phyloP scores from a whole-genome alignment of 2,888 invertebrate genomes.

The Eilema griseolum region DNA sequence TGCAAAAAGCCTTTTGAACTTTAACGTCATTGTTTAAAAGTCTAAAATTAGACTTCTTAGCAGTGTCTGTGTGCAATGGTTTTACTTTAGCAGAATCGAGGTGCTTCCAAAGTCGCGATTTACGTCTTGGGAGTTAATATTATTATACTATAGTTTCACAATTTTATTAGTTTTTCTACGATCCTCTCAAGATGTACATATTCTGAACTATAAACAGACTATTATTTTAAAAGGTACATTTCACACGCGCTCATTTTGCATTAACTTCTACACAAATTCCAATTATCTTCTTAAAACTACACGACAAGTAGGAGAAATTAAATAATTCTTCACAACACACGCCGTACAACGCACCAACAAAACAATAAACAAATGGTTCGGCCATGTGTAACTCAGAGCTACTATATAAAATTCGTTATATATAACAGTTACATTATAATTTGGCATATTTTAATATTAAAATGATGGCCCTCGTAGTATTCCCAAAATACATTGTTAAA shows the following conservation, averaged over 20 bases:
- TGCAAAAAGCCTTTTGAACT: no score
- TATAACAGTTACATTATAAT: constrained; percentile 65
- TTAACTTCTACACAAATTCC: constrained; percentile 55
- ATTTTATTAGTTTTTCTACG: constrained; percentile 33
- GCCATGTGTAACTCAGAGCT: constrained; percentile 57
- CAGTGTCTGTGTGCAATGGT: no score
- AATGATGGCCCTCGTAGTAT: constrained; percentile 66
- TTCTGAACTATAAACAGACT: constrained; percentile 52
- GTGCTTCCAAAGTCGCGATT: constrained; percentile 54
- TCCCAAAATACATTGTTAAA: constrained; percentile 63
- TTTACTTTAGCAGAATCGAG: no score
- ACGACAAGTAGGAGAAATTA: constrained; percentile 43
- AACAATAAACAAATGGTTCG: constrained; percentile 37
- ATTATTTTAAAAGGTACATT: constrained; percentile 65
- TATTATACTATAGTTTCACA: constrained; percentile 52
- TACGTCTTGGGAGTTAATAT: constrained; percentile 52
- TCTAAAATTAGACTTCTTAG: no score
- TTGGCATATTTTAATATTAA: constrained; percentile 73
- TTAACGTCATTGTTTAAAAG: no score
- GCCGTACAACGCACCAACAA: constrained; percentile 39
- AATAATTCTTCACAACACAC: constrained; percentile 52
- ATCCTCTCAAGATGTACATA: constrained; percentile 32
- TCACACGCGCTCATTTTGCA: constrained; percentile 65
- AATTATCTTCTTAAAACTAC: constrained; percentile 57
- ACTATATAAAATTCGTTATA: constrained; percentile 54